Percentiles rank a stretch among this genome's conserved stretches.
These are phyloP conservation scores for Xiphorhynchus erythropygius DNA, from an alignment of 2,797 vertebrate species.

Conservation along the genomic window DNA sequence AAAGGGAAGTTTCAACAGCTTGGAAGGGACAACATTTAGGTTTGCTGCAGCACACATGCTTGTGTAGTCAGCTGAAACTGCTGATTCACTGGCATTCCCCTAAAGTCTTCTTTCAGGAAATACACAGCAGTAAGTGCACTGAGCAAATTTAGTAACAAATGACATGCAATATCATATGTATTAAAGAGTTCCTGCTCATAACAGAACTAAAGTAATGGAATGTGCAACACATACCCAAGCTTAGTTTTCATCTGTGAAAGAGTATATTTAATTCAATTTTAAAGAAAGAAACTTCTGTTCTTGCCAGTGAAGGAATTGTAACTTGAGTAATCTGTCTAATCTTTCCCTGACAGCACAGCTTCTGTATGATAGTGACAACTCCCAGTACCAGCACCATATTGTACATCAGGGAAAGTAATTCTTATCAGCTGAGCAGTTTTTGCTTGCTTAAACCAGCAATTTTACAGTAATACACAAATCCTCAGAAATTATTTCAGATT, in stretches of 20 bases:
- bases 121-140: not conserved
- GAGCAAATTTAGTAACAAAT: not conserved
- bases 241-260: not conserved
- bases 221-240: not conserved
- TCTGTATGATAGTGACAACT: not conserved
- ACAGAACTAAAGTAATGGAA: not conserved
- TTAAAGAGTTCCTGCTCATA: not conserved
- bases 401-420: not conserved
- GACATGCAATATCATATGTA: not conserved
- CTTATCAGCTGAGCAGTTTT: not conserved
- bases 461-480: not conserved
- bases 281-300: not conserved
- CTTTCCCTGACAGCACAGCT: not conserved
- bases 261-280: not conserved
- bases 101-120: not conserved
- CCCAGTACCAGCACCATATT: not conserved
- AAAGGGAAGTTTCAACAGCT: conserved; percentile 23
- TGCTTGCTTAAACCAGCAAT: not conserved
- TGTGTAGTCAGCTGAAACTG: conserved; percentile 1
- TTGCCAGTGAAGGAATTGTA: not conserved
- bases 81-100: not conserved
- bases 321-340: not conserved
- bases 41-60: not conserved
- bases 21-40: not conserved
- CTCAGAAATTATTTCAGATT: not conserved